Evolutionary conservation across 2,113 vertebrate species (phyloP), one percentile per base, ranked within the genome.

Genomic region (Riparia riparia): DNA sequence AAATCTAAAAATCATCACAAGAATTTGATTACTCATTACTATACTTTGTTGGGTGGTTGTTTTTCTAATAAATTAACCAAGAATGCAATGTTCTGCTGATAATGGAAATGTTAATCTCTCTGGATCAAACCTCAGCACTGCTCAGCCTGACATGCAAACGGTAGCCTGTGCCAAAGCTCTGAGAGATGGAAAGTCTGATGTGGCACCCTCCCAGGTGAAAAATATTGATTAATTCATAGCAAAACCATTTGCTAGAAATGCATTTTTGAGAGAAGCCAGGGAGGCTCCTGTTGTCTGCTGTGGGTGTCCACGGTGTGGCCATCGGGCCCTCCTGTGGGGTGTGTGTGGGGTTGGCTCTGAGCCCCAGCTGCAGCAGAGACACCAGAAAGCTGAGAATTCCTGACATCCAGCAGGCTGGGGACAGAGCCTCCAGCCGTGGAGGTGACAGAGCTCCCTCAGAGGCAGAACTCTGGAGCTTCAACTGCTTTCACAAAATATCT

Each of bases 111-210:
- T 20, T 73, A 41, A 61, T 56, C 19, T 94, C 51, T 72, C 24
- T 66, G 78, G 47, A 88, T 77, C 45, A 85, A 81, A 22, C 37
- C 31, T 69, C 61, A 61, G 54, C 44, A 32, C 12, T 51, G 6
- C 31, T 76, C 73, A 64, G n/a, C 25, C 65, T 22, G n/a, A 39
- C 64, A 44, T 14, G 82, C 39, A 79, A 72, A 74, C 9, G 28
- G 14, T 15, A 82, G 41, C 53, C 31, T 0, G 0, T n/a, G 25
- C 56, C 66, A 82, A 54, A 69, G 32, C 12, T 32, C 6, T 1
- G 25, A 6, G 53, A 21, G 10, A 39, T 72, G 78, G 49, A 22
- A 90, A 82, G 9, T 28, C 53, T 85, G 37, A 61, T 3, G 22
- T 53, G 37, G 32, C n/a, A 17, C 3, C 26, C 61, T 73, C 28